Percentiles rank a stretch among this genome's conserved stretches.
Evolutionary conservation across 2,888 invertebrate genomes (phyloP).

Genomic region (Sarcophaga subvicina): DNA sequence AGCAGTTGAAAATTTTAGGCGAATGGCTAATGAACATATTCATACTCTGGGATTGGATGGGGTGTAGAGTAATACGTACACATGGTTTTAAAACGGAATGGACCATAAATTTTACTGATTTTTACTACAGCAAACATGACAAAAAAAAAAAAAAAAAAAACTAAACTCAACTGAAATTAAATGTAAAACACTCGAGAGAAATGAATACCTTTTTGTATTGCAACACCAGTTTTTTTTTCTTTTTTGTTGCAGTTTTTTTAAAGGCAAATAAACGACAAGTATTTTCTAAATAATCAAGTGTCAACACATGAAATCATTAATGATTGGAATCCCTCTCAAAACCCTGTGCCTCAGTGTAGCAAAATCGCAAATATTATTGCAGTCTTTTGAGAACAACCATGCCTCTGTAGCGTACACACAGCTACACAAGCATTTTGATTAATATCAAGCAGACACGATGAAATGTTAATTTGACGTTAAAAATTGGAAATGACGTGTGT

Average conservation of each 20-base stretch:
- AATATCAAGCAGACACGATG: constrained; percentile 78
- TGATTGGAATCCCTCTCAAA: constrained; percentile 42
- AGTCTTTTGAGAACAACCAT: neutral
- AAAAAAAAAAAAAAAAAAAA: constrained; percentile 31
- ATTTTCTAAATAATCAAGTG: constrained; percentile 55
- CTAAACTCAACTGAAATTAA: constrained; percentile 3
- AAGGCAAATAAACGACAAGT: neutral
- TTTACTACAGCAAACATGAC: constrained; percentile 24
- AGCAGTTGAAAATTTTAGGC: no score
- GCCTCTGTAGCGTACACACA: neutral
- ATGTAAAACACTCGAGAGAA: neutral
- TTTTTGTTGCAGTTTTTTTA: neutral
- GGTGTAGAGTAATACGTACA: neutral
- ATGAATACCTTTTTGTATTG: constrained; percentile 47
- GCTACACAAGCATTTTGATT: constrained; percentile 73
- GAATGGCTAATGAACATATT: constrained; percentile 14
- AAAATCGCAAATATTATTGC: neutral
- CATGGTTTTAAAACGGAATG: constrained; percentile 3
- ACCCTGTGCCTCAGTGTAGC: constrained; percentile 25
- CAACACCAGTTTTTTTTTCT: neutral
- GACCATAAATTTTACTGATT: constrained; percentile 58
- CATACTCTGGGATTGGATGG: no score
- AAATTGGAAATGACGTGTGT: constrained; percentile 76
- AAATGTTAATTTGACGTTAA: constrained; percentile 73
- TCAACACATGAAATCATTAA: constrained; percentile 68